A percentile compares a stretch with the other conserved stretches of the same genome.
Conservation (phyloP, 2,797 vertebrate genomes). For the Perodicticus potto region DNA sequence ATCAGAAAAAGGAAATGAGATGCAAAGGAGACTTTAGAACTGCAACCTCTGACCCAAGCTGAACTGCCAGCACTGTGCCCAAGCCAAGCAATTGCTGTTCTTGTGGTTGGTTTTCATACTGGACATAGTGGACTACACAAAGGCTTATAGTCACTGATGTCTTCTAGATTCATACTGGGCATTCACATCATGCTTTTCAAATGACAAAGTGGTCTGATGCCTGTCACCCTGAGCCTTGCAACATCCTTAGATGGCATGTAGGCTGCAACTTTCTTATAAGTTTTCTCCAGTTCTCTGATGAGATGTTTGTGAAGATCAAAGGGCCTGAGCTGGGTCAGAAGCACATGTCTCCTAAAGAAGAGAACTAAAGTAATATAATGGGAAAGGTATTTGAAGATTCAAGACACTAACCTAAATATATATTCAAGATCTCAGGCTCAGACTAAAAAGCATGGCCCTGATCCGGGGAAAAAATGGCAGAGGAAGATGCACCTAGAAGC, state of each 20-base stretch:
- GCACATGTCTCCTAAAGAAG: not conserved
- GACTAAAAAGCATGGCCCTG: not conserved
- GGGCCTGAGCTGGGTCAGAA: not conserved
- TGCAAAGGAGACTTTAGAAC: not conserved
- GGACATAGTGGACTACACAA: no score
- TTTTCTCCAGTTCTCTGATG: not conserved
- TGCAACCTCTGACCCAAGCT: not conserved
- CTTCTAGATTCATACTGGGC: not conserved
- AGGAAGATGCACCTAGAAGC: not conserved
- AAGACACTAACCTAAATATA: not conserved
- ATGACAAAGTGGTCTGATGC: not conserved
- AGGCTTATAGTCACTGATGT: no score
- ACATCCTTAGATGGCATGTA: no score
- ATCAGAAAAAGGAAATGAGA: not conserved
- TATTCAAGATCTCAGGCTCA: not conserved
- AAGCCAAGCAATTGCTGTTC: not conserved
- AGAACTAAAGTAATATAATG: not conserved
- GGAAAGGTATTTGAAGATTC: not conserved
- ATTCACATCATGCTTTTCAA: not conserved
- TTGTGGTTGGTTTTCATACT: not conserved
- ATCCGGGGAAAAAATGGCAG: not conserved
- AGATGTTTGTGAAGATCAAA: not conserved
- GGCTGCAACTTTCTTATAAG: not conserved
- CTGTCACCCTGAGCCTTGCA: not conserved
- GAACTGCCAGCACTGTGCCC: not conserved